phyloP scores from a whole-genome alignment of 2,797 vertebrate species.

The Orientallactaga sibirica region DNA sequence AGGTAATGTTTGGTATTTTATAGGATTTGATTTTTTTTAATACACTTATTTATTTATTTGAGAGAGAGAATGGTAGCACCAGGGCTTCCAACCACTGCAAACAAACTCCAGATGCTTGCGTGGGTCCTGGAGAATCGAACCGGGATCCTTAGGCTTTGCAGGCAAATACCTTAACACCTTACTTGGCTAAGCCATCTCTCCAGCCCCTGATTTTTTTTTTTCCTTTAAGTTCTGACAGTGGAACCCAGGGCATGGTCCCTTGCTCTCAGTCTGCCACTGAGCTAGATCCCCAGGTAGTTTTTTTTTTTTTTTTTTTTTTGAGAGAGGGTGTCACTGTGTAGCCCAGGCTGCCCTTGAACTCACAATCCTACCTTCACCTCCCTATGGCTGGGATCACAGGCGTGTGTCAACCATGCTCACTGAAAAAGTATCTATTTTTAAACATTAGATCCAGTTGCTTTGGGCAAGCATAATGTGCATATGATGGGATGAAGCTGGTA shows the following conservation, averaged over 20 bases:
- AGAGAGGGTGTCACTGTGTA: too few species aligned
- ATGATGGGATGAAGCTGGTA: not conserved
- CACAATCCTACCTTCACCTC: not conserved
- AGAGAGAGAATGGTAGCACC: too few species aligned
- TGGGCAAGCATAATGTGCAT: not conserved
- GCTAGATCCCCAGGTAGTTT: not conserved
- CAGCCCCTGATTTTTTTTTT: too few species aligned
- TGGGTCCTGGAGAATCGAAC: too few species aligned
- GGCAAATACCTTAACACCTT: too few species aligned
- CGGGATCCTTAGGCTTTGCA: too few species aligned
- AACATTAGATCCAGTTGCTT: not conserved
- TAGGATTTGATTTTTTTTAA: too few species aligned
- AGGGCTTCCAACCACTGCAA: too few species aligned
- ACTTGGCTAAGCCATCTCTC: too few species aligned
- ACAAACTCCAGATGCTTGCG: too few species aligned
- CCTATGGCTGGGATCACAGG: not conserved
- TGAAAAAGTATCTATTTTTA: constrained; percentile 21
- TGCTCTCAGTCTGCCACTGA: not conserved
- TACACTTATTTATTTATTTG: too few species aligned
- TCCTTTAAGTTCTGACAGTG: not conserved
- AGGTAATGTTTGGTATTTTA: not conserved
- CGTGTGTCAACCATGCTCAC: not conserved
- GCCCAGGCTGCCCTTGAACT: not conserved
- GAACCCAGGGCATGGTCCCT: not conserved
- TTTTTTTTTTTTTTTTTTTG: too few species aligned